A percentile compares a stretch with the other conserved stretches of the same genome.
Evolutionary conservation across 2,797 vertebrate species (phyloP).

Genomic region (Pygocentrus nattereri): DNA sequence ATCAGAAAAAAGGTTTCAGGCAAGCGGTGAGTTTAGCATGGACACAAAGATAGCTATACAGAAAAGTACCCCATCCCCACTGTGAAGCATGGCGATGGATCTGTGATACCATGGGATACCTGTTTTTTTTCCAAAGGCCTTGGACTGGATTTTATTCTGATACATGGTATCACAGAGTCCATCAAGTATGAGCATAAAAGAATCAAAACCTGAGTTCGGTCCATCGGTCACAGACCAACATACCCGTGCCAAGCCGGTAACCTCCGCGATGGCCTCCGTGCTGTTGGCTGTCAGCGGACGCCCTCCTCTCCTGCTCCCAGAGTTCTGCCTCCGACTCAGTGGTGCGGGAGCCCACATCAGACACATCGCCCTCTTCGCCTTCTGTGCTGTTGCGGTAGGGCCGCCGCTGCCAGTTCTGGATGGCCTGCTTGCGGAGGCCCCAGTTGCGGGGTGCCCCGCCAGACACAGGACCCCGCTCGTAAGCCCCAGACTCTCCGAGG

Average conservation of each 20-base stretch:
- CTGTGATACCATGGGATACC: too few species aligned
- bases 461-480: constrained; percentile 68
- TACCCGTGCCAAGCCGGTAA: constrained; percentile 86
- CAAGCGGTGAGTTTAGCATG: too few species aligned
- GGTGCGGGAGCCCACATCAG: constrained; percentile 93
- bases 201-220: too few species aligned
- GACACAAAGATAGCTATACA: too few species aligned
- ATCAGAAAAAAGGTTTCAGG: too few species aligned
- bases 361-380: constrained; percentile 94
- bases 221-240: too few species aligned
- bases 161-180: too few species aligned
- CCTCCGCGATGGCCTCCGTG: constrained; percentile 77
- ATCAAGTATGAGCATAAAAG: too few species aligned
- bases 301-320: constrained; percentile 87
- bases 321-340: constrained; percentile 95
- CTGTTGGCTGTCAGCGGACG: constrained; percentile 76
- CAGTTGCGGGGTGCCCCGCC: constrained; percentile 79
- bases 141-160: too few species aligned
- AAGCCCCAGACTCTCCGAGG: constrained; percentile 74
- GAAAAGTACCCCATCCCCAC: too few species aligned
- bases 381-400: constrained; percentile 97
- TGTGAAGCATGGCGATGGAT: too few species aligned
- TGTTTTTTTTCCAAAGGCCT: too few species aligned
- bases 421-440: constrained; percentile 93
- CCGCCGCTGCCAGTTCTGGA: constrained; percentile 97